A percentile compares a stretch with the other conserved stretches of the same genome.
These are phyloP conservation scores for Bergia sp. DNA, from an alignment of 92 coral and sea anemone species.

Conservation along the genomic window DNA sequence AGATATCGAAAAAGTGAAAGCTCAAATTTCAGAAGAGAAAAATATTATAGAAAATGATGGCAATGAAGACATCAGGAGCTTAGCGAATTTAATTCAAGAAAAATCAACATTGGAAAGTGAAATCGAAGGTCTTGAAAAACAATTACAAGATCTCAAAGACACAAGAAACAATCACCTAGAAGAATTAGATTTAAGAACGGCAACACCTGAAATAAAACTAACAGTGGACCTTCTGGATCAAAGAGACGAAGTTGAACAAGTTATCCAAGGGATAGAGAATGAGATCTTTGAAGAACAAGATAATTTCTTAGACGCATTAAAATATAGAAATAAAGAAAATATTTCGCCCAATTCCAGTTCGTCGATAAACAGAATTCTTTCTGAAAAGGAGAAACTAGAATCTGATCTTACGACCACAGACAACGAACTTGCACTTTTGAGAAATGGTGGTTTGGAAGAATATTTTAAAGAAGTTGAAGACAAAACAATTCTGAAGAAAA, in stretches of 20 bases:
- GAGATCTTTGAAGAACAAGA: constrained; percentile 60
- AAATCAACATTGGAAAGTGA: constrained; percentile 3
- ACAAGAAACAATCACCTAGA: background rate
- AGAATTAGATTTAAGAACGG: background rate
- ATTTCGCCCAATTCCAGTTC: constrained; percentile 39
- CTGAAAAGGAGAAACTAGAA: constrained; percentile 32
- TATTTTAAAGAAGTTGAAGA: constrained; percentile 44
- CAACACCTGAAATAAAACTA: constrained; percentile 34
- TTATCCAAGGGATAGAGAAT: constrained; percentile 25
- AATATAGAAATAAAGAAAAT: constrained; percentile 60
- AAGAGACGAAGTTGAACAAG: constrained; percentile 43
- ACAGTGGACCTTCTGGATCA: constrained; percentile 34
- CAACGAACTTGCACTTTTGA: constrained; percentile 33
- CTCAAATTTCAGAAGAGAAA: constrained; percentile 17
- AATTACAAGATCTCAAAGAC: constrained; percentile 19
- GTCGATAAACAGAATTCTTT: constrained; percentile 25
- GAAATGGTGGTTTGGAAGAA: constrained; percentile 41
- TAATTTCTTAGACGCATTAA: constrained; percentile 57
- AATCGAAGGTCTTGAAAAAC: constrained; percentile 36
- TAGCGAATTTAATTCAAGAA: constrained; percentile 15
- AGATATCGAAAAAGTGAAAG: background rate
- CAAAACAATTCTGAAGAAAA: constrained; percentile 44
- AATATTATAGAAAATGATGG: background rate
- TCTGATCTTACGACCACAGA: constrained; percentile 42
- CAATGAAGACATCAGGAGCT: background rate